These are phyloP conservation scores for Morpho achilles DNA, from an alignment of 2,888 invertebrate genomes.

Conservation along the genomic window DNA sequence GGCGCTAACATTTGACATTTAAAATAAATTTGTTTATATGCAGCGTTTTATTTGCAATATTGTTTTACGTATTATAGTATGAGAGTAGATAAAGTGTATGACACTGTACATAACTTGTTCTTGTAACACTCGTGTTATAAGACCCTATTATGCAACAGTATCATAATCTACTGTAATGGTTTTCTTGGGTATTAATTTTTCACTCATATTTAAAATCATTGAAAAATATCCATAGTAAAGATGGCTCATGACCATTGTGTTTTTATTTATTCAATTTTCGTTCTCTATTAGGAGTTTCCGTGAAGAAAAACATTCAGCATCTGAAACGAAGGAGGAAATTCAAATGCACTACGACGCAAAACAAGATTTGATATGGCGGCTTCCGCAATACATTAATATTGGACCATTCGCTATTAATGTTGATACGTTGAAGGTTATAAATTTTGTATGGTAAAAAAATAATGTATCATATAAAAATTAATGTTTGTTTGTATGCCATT, in stretches of 20 bases:
- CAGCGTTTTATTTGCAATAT: too few species aligned
- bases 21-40: too few species aligned
- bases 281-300: constrained; percentile 49
- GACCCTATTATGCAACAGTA: neutral
- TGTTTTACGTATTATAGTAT: too few species aligned
- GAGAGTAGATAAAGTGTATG: too few species aligned
- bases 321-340: constrained; percentile 86
- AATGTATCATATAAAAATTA: neutral
- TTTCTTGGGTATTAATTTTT: too few species aligned
- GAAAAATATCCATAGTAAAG: too few species aligned
- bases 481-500: neutral
- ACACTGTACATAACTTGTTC: too few species aligned
- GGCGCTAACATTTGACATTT: too few species aligned
- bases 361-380: constrained; percentile 80
- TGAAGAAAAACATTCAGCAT: constrained; percentile 81
- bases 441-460: neutral
- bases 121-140: neutral
- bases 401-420: constrained; percentile 88
- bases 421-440: constrained; percentile 76
- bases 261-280: neutral
- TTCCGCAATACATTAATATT: constrained; percentile 86
- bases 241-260: too few species aligned
- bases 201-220: too few species aligned
- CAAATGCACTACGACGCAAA: constrained; percentile 83
- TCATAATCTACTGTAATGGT: neutral